phyloP scores from a whole-genome alignment of 2,113 vertebrate species.

The Sturnus vulgaris region DNA sequence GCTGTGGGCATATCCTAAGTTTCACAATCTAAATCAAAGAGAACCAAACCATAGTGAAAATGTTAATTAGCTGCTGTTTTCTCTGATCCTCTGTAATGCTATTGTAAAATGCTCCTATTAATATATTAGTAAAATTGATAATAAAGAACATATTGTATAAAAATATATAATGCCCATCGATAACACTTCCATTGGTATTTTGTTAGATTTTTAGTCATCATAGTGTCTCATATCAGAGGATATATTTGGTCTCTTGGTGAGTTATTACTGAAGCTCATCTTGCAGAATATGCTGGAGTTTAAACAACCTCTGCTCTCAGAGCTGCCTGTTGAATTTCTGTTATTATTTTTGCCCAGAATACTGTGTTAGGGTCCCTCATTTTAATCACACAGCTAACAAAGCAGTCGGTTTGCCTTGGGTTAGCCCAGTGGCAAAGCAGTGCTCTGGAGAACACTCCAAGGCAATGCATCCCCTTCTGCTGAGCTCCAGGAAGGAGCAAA shows the following conservation, averaged over 20 bases:
- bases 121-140: neutral
- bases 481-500: neutral
- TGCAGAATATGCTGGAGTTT: neutral
- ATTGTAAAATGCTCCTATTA: neutral
- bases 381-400: neutral
- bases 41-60: neutral
- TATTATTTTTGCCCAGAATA: neutral
- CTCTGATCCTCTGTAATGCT: neutral
- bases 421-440: neutral
- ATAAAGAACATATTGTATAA: neutral
- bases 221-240: neutral
- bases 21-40: neutral
- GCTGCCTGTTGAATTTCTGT: neutral
- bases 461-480: neutral
- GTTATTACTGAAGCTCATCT: neutral
- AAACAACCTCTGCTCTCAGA: neutral
- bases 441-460: neutral
- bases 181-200: neutral
- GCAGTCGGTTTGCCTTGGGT: neutral
- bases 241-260: neutral
- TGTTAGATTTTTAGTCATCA: neutral
- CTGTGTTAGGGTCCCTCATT: neutral
- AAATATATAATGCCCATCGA: neutral
- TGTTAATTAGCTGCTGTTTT: neutral
- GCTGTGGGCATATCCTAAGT: neutral